phyloP scores from a whole-genome alignment of 2,113 vertebrate species.

The Indicator maculatus region DNA sequence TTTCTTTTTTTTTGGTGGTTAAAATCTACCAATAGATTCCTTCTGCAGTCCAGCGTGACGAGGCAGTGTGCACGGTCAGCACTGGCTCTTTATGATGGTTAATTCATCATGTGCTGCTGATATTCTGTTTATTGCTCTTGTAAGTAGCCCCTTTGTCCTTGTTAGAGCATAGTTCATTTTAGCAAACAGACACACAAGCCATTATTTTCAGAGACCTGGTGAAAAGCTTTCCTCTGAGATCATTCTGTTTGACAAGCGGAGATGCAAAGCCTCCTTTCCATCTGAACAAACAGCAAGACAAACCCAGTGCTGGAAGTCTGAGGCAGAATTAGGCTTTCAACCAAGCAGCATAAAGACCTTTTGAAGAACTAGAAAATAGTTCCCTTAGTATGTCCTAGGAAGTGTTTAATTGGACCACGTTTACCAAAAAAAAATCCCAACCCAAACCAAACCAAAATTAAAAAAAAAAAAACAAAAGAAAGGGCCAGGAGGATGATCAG shows the following conservation, averaged over 20 bases:
- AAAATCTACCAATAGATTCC: not conserved
- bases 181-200: not conserved
- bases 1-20: not conserved
- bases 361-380: not conserved
- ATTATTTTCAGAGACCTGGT: not conserved
- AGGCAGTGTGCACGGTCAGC: not conserved
- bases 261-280: not conserved
- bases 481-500: too few relatives aligned
- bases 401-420: not conserved
- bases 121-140: slow-evolving; percentile 28
- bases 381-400: not conserved
- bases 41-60: not conserved
- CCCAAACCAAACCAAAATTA: not conserved
- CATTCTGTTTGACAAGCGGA: not conserved
- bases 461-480: too few relatives aligned
- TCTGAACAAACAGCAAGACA: not conserved
- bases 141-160: not conserved
- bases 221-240: not conserved
- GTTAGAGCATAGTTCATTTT: not conserved
- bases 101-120: slow-evolving; percentile 22
- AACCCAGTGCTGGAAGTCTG: not conserved
- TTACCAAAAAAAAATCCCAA: not conserved
- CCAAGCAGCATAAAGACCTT: not conserved
- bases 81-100: not conserved
- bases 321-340: not conserved